Evolutionary conservation across 2,888 invertebrate species (phyloP), one percentile per base, ranked within the genome.

Genomic region (Smittia sp.): DNA sequence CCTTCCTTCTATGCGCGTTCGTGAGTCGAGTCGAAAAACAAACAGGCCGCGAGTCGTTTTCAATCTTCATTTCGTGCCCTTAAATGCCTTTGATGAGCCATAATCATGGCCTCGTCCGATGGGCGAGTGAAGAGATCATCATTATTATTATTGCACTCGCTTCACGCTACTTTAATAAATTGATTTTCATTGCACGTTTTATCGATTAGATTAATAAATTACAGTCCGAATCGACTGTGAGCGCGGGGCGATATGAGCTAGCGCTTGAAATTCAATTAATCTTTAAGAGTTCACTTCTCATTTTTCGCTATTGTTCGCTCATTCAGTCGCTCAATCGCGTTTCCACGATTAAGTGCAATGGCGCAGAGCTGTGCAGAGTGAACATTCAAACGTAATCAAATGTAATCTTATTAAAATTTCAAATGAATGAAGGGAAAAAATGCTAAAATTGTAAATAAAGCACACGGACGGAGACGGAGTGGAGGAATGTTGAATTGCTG

Each of bases 181-280:
- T 66, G 66, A 66, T 66, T 66, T 66, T 66, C 39, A 39, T 66
- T 32, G 66, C 39, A 66, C 39, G 52, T 46, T 46, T 46, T 46
- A 46, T 46, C 52, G 52, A 46, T 46, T 46, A 46, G 52, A 46
- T 46, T 46, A 15, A 46, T 46, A 46, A 46, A 46, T 46, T 46
- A 46, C 11, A 39, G 18, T 15, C 11, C n/a, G n/a, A 9, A 11
- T 9, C 7, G 7, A 39, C 7, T 39, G 7, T 9, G n/a, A 15
- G 52, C 52, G n/a, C 52, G 18, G 18, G 4, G 52, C 52, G 52
- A 46, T 32, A 32, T 32, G 32, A 32, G 32, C 32, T 32, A 32
- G 32, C 32, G 3, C 9, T 32, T 32, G 18, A 11, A 15, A 18
- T 46, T 46, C 52, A 46, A 46, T 46, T 46, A 46, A 46, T 46